Evolutionary conservation across 2,113 vertebrate genomes (phyloP).

Genomic region (Oryzias curvinotus): DNA sequence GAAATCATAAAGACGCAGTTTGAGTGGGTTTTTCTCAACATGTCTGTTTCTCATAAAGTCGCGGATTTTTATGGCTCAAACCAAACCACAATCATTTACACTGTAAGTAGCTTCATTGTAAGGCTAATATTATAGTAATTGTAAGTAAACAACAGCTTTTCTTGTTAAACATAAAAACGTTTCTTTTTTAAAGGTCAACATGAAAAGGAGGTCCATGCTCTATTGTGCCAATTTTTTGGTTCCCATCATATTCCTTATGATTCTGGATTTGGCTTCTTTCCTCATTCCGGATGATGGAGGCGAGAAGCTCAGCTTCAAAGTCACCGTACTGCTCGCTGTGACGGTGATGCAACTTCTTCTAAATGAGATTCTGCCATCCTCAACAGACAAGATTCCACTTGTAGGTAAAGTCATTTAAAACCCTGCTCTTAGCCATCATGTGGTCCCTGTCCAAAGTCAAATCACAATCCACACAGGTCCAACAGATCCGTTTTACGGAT

Average conservation of each 20-base stretch:
- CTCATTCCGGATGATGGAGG: conserved; percentile 71
- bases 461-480: too few relatives aligned
- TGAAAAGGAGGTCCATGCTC: conserved; percentile 73
- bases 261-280: conserved; percentile 79
- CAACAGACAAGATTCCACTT: conserved; percentile 64
- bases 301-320: conserved; percentile 78
- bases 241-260: conserved; percentile 73
- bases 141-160: too few relatives aligned
- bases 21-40: too few relatives aligned
- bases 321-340: conserved; percentile 69
- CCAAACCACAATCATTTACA: too few relatives aligned
- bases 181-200: conserved; percentile 67
- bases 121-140: too few relatives aligned
- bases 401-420: conserved; percentile 50
- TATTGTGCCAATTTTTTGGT: conserved; percentile 79
- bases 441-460: too few relatives aligned
- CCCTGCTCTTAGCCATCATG: too few relatives aligned
- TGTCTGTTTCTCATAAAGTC: too few relatives aligned
- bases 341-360: conserved; percentile 74
- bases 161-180: too few relatives aligned
- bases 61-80: too few relatives aligned
- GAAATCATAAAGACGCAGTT: too few relatives aligned
- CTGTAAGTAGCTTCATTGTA: too few relatives aligned
- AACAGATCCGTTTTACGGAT: not conserved
- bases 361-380: conserved; percentile 69